phyloP scores from a whole-genome alignment of 2,113 vertebrate genomes.

The Pholis gunnellus region DNA sequence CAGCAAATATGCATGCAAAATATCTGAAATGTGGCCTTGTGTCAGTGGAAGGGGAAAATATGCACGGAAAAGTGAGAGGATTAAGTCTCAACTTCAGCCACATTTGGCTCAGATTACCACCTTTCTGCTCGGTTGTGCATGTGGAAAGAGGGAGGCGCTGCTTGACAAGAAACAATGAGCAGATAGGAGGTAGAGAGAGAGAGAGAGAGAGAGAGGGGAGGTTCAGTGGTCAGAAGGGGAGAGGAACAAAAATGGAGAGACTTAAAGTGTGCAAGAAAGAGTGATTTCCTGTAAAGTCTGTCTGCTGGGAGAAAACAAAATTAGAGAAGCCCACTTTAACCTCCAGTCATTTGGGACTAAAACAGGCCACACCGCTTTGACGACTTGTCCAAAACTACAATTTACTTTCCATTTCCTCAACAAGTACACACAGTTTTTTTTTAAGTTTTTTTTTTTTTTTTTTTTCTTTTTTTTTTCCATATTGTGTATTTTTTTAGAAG shows the following conservation, averaged over 20 bases:
- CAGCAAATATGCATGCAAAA: neutral
- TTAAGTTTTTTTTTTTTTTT: neutral
- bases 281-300: slow-evolving; percentile 41
- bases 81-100: slow-evolving; percentile 55
- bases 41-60: slow-evolving; percentile 8
- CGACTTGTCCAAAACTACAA: slow-evolving; percentile 21
- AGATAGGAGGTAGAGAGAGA: slow-evolving; percentile 16
- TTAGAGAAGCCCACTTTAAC: slow-evolving; percentile 21
- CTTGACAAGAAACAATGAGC: neutral
- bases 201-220: neutral
- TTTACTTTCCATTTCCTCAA: slow-evolving; percentile 44
- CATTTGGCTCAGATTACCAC: slow-evolving; percentile 66
- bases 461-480: neutral
- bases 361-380: slow-evolving; percentile 40
- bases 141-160: slow-evolving; percentile 28
- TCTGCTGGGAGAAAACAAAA: slow-evolving; percentile 41
- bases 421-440: slow-evolving; percentile 14
- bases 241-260: slow-evolving; percentile 10
- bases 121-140: slow-evolving; percentile 50
- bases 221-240: slow-evolving; percentile 9
- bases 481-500: neutral
- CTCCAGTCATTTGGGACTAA: slow-evolving; percentile 24
- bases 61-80: slow-evolving; percentile 41
- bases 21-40: slow-evolving; percentile 24
- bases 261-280: neutral